Base-by-base conservation (phyloP, 2,113 vertebrate species). In the Polypterus bichir region DNA sequence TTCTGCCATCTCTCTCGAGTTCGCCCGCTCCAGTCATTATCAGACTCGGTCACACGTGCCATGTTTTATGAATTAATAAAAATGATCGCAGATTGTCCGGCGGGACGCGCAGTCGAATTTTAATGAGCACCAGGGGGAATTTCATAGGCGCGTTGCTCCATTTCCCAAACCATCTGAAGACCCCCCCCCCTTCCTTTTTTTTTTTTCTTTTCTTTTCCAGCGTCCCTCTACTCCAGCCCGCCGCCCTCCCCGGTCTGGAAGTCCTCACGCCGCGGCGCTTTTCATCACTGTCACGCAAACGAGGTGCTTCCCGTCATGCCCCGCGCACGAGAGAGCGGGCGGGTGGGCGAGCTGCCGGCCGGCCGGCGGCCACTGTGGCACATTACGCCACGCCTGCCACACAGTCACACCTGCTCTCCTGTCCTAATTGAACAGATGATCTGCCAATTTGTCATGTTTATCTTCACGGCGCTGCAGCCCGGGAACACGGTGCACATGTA, bases 21-120 rank as follows among this genome's bases (percentile, higher is more conserved):
- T 81, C 81, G 82, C 77, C 85, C 73, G 80, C 81, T 80, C 68
- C 72, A 52, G 67, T 67, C 62, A 85, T 82, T 86, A 76, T 73
- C 72, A 59, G 68, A 78, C 83, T 87, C 81, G 68, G 81, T 84
- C 84, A 76, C 65, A 55, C 70, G 64, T 46, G 69, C 2, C 79
- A 73, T 84, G 76, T 83, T 90, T 86, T 80, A 81, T 81, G 84
- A 89, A 91, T 87, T 86, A 85, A 85, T 89, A 81, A 77, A 81
- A 84, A 75, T 74, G 73, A 80, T 88, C 81, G 65, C 67, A 74
- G 80, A 73, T 56, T 58, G 76, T 79, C 85, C 66, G 3, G 72
- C 53, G 73, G 75, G 73, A 69, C 76, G 52, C 68, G 62, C 62
- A 57, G 82, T 73, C 78, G 77, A 77, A 83, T 84, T 83, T 81